Evolutionary conservation across 53 echinoderm and acorn worm species (phyloP).

Genomic region (Patiria pectinifera): DNA sequence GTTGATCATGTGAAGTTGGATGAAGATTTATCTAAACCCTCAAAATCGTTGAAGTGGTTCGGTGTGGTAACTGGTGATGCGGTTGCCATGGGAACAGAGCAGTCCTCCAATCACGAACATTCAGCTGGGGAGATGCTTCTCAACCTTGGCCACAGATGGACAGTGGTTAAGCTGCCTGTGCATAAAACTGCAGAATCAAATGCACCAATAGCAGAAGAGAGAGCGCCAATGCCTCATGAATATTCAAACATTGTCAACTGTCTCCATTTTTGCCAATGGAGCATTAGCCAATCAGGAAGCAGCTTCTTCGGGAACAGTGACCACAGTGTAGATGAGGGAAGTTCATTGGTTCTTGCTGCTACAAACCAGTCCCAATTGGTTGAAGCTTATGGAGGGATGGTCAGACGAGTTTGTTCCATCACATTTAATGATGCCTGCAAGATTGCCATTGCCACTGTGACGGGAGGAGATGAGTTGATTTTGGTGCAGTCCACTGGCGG

Average conservation of each 20-base stretch:
- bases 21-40: slow-evolving; percentile 9
- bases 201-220: not conserved
- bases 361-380: slow-evolving; percentile 57
- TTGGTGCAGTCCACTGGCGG: slow-evolving; percentile 45
- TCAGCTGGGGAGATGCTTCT: not conserved
- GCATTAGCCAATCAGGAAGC: not conserved
- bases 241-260: slow-evolving; percentile 62
- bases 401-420: slow-evolving; percentile 39
- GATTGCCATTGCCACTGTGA: slow-evolving; percentile 43
- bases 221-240: slow-evolving; percentile 42
- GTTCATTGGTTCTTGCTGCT: slow-evolving; percentile 24
- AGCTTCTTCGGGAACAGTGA: not conserved
- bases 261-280: not conserved
- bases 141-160: not conserved
- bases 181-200: not conserved
- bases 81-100: slow-evolving; percentile 46
- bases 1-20: not conserved
- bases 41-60: slow-evolving; percentile 40
- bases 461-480: slow-evolving; percentile 51
- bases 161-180: slow-evolving; percentile 6
- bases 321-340: not conserved
- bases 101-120: not conserved
- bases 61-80: slow-evolving; percentile 28
- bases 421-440: slow-evolving; percentile 57
- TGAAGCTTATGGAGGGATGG: slow-evolving; percentile 38